These are phyloP conservation scores for Volucella inanis DNA, from an alignment of 2,888 invertebrate genomes.

Conservation along the genomic window DNA sequence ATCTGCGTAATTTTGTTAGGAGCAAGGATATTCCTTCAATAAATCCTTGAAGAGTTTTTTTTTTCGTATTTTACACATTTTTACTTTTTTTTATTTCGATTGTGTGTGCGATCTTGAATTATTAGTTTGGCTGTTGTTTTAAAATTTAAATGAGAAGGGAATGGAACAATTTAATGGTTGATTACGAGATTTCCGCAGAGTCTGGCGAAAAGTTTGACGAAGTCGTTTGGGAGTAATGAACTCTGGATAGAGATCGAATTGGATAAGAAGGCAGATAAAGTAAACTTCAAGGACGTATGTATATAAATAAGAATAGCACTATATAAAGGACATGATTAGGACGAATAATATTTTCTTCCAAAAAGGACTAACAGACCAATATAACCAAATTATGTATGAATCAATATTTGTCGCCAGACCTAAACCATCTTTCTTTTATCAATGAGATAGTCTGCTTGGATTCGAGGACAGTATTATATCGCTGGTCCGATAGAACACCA, in stretches of 20 bases:
- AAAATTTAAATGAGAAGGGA: slow-evolving; percentile 36
- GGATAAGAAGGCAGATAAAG: too few species aligned
- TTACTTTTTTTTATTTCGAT: slow-evolving; percentile 23
- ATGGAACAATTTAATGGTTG: slow-evolving; percentile 26
- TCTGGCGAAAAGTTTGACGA: background rate
- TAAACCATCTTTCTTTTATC: too few species aligned
- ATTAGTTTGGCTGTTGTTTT: slow-evolving; percentile 19
- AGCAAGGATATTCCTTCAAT: slow-evolving; percentile 68
- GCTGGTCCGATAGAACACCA: too few species aligned
- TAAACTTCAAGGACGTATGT: too few species aligned
- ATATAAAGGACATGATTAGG: too few species aligned
- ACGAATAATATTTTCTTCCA: too few species aligned
- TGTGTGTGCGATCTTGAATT: slow-evolving; percentile 33
- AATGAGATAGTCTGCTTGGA: too few species aligned
- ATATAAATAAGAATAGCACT: too few species aligned
- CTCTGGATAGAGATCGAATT: slow-evolving; percentile 27
- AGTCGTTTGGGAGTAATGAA: slow-evolving; percentile 57
- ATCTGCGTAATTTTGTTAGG: slow-evolving; percentile 70
- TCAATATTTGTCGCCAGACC: too few species aligned
- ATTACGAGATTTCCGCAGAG: slow-evolving; percentile 17
- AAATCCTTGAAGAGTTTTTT: slow-evolving; percentile 51
- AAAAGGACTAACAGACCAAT: too few species aligned
- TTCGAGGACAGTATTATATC: too few species aligned
- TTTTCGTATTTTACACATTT: background rate
- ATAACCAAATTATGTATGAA: too few species aligned